These are phyloP conservation scores for Nowickia ferox DNA, from an alignment of 2,888 invertebrate species.

Conservation along the genomic window DNA sequence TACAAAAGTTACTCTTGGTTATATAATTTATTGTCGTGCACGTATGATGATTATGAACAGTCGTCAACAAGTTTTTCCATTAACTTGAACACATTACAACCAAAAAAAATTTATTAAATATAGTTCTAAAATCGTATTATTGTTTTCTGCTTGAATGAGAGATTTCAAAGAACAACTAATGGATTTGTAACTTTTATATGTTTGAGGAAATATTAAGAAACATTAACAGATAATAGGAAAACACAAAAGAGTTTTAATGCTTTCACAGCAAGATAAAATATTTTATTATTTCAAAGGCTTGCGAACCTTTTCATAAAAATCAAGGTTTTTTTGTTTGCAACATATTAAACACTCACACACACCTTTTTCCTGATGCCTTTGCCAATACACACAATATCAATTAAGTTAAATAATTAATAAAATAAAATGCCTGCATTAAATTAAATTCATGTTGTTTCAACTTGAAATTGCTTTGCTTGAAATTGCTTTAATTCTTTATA, in stretches of 20 bases:
- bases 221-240: background rate
- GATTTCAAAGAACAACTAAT: background rate
- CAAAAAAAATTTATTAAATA: conserved; percentile 19
- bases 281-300: no score
- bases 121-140: conserved; percentile 27
- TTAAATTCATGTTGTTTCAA: no score
- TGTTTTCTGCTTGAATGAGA: conserved; percentile 10
- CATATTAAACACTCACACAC: no score
- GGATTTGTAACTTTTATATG: conserved; percentile 1
- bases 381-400: no score
- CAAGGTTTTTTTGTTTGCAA: no score
- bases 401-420: no score
- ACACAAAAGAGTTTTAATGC: background rate
- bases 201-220: background rate
- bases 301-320: no score
- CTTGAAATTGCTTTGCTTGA: no score
- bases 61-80: conserved; percentile 59
- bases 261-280: no score
- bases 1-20: background rate
- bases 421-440: no score
- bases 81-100: conserved; percentile 11
- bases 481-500: no score
- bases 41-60: conserved; percentile 39
- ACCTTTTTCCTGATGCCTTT: no score
- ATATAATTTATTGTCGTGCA: conserved; percentile 50